Percentiles rank a stretch among this genome's conserved stretches.
Conservation (phyloP, 1,140 invertebrate species). For the Muscidifurax raptorellus region DNA sequence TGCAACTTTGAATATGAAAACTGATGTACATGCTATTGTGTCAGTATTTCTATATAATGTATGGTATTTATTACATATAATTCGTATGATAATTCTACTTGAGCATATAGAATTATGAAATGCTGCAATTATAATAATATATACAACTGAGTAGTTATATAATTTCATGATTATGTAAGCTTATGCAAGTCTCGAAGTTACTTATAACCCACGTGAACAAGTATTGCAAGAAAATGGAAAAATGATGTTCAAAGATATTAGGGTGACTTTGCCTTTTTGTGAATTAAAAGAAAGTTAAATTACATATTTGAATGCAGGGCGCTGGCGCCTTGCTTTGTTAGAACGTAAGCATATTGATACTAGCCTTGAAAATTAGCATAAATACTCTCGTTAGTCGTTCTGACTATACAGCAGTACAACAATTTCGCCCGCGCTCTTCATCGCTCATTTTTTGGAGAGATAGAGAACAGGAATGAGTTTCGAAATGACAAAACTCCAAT, state of each 20-base stretch:
- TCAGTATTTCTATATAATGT: slow-evolving; percentile 20
- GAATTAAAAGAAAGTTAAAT: slow-evolving; percentile 31
- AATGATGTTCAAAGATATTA: slow-evolving; percentile 42
- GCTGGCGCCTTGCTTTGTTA: slow-evolving; percentile 67
- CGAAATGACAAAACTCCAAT: background rate
- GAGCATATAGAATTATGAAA: slow-evolving; percentile 17
- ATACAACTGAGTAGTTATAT: slow-evolving; percentile 17
- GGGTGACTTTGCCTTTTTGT: slow-evolving; percentile 43
- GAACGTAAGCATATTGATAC: slow-evolving; percentile 58
- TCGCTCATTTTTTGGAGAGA: slow-evolving; percentile 41
- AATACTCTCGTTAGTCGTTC: slow-evolving; percentile 55
- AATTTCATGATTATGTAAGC: slow-evolving; percentile 46
- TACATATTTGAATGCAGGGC: slow-evolving; percentile 53
- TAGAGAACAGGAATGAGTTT: slow-evolving; percentile 49
- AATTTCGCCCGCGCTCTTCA: slow-evolving; percentile 61
- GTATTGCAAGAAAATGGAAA: slow-evolving; percentile 5
- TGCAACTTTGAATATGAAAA: background rate
- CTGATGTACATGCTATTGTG: slow-evolving; percentile 12
- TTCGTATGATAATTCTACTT: slow-evolving; percentile 25
- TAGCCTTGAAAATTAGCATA: slow-evolving; percentile 55
- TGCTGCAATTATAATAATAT: slow-evolving; percentile 28
- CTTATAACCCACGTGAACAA: background rate
- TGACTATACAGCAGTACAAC: slow-evolving; percentile 55
- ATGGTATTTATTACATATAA: slow-evolving; percentile 21
- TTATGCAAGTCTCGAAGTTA: slow-evolving; percentile 1